Conservation (phyloP, 2,888 invertebrate species). For the Clusia tigrina region DNA sequence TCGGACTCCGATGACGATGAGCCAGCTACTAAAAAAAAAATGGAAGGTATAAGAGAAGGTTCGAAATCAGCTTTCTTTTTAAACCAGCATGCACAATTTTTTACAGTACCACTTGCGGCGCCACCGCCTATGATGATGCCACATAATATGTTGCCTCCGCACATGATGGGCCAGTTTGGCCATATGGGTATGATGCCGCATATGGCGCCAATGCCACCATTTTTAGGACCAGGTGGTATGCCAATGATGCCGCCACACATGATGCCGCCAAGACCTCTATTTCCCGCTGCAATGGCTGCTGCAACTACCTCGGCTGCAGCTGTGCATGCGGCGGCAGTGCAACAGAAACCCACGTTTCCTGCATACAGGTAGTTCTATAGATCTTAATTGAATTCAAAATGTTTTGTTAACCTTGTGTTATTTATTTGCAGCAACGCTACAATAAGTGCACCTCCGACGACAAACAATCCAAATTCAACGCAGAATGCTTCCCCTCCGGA, state of each 20-base stretch:
- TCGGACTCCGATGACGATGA: constrained; percentile 87
- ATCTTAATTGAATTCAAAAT: neutral
- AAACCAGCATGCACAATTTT: constrained; percentile 7
- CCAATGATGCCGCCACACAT: constrained; percentile 68
- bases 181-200: constrained; percentile 73
- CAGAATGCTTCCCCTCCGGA: constrained; percentile 56
- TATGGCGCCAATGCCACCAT: constrained; percentile 78
- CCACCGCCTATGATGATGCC: constrained; percentile 69
- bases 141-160: constrained; percentile 69
- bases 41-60: constrained; percentile 48
- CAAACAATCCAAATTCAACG: constrained; percentile 63
- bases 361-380: constrained; percentile 75
- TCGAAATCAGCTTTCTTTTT: neutral
- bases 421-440: constrained; percentile 71
- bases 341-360: constrained; percentile 80
- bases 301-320: constrained; percentile 72
- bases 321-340: constrained; percentile 62
- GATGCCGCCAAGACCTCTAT: constrained; percentile 77
- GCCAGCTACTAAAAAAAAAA: constrained; percentile 76
- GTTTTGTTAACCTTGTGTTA: constrained; percentile 10
- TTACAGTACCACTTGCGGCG: constrained; percentile 55
- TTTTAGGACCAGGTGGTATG: constrained; percentile 73
- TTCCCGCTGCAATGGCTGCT: constrained; percentile 80
- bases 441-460: constrained; percentile 78
- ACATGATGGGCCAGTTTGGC: constrained; percentile 68